Percentiles rank a stretch among this genome's conserved stretches.
Evolutionary conservation across 2,888 invertebrate species (phyloP).

Genomic region (Yponomeuta malinellus): DNA sequence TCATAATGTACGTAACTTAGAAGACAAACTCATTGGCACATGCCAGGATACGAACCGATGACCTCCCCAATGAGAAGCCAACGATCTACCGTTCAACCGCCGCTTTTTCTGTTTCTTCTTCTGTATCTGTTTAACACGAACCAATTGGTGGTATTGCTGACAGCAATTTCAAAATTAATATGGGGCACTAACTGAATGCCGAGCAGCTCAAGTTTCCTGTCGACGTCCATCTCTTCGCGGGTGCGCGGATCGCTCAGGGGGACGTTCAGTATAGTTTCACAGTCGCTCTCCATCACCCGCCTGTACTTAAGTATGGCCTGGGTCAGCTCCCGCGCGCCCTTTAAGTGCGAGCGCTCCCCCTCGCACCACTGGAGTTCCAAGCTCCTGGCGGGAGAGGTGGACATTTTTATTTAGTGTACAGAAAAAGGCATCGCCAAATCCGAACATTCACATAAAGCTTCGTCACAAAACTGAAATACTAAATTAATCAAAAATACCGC

Average conservation of each 20-base stretch:
- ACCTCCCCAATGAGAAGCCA: too few species aligned
- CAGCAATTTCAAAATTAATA: too few species aligned
- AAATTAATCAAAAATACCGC: too few species aligned
- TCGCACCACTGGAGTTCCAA: conserved; percentile 59
- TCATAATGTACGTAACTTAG: too few species aligned
- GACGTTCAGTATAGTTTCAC: conserved; percentile 40
- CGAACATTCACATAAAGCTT: too few species aligned
- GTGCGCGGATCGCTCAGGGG: conserved; percentile 45
- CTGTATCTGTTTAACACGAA: too few species aligned
- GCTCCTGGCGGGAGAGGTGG: conserved; percentile 32
- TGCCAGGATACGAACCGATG: too few species aligned
- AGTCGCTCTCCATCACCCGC: conserved; percentile 40
- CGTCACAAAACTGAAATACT: too few species aligned
- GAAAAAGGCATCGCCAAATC: background rate
- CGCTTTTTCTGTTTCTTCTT: too few species aligned
- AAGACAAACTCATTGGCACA: too few species aligned
- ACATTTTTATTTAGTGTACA: background rate
- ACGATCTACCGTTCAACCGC: too few species aligned
- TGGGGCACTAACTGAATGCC: conserved; percentile 39
- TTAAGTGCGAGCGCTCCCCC: conserved; percentile 35
- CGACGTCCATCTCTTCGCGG: conserved; percentile 40
- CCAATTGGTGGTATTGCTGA: too few species aligned
- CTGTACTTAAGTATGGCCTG: conserved; percentile 54
- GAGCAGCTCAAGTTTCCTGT: conserved; percentile 47
- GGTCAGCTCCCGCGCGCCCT: conserved; percentile 51